Evolutionary conservation across 2,888 invertebrate species (phyloP), one percentile per base, ranked within the genome.

Genomic region (Pandemis heparana): DNA sequence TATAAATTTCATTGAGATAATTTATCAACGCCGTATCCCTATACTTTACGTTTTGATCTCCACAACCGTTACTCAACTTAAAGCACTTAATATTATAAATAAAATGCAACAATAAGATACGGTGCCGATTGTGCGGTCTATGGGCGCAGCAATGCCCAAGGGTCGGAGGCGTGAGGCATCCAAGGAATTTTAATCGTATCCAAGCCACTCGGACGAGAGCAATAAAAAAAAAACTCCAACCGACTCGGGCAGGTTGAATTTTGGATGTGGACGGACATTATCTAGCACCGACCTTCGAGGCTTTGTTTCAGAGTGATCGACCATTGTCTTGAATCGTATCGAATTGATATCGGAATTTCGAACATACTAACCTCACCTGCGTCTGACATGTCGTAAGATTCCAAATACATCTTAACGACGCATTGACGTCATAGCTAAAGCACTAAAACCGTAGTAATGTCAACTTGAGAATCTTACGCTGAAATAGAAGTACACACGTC

Each of bases 181-280:
- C 86, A 81, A 87, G 90, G 94, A 94, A 94, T 94, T 89, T 94
- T 94, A 94, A 94, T 94, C 94, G 94, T 87, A 89, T 89, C 92
- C 89, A 89, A 89, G 88, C 88, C 89, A 82, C 85, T 83, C 84
- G 80, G 82, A 81, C 83, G 83, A 86, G 83, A 80, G 84, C 82
- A 88, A 90, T 87, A 90, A 89, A 89, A 90, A 87, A 87, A 87
- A 87, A 88, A 87, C 83, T 82, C 32, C 51, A n/a, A 48, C 65
- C 80, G 81, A 82, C 80, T 79, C 81, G 85, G 81, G 82, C 89
- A 84, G 85, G 83, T 87, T 87, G 84, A 86, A 89, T 88, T 92
- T 92, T 84, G 90, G 89, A 87, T 86, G 85, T 78, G 82, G 78
- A 78, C 85, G 80, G 81, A 79, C 85, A 86, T 85, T 87, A 87